phyloP scores from a whole-genome alignment of 1,140 invertebrate genomes.

The Drosophila aff. region DNA sequence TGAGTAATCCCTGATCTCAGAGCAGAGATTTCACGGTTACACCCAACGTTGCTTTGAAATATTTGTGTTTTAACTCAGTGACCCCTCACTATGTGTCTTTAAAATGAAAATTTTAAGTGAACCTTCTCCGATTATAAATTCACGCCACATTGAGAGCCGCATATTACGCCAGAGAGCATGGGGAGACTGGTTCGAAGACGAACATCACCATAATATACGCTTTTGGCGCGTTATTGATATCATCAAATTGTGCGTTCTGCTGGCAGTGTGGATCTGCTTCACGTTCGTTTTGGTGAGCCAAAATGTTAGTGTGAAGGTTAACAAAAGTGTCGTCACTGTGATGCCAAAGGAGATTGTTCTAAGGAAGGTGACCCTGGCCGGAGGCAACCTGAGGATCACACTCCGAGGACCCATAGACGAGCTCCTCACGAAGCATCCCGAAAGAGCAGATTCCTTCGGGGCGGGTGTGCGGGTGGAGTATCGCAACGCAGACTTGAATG shows the following conservation, averaged over 20 bases:
- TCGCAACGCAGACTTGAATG: conserved; percentile 1
- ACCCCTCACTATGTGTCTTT: background rate
- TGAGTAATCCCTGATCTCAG: background rate
- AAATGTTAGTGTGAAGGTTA: background rate
- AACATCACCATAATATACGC: background rate
- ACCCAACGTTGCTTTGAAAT: background rate
- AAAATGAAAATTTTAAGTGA: background rate
- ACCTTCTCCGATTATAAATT: background rate
- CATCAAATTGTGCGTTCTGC: background rate
- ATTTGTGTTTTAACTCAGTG: background rate
- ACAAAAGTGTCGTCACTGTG: background rate
- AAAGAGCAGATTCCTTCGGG: too few relatives aligned
- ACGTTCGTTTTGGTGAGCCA: background rate
- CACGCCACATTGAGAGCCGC: background rate
- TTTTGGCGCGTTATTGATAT: background rate
- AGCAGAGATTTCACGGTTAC: background rate
- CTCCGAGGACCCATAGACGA: conserved; percentile 2
- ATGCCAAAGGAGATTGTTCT: background rate
- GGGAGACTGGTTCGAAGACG: background rate
- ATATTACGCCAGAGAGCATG: background rate
- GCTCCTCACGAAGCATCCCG: background rate
- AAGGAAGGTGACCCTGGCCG: background rate
- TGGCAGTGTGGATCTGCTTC: background rate
- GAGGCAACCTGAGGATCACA: background rate
- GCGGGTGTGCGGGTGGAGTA: conserved; percentile 11